These are phyloP conservation scores for Brachyhypopomus gauderio DNA, from an alignment of 2,113 vertebrate species.

Conservation along the genomic window DNA sequence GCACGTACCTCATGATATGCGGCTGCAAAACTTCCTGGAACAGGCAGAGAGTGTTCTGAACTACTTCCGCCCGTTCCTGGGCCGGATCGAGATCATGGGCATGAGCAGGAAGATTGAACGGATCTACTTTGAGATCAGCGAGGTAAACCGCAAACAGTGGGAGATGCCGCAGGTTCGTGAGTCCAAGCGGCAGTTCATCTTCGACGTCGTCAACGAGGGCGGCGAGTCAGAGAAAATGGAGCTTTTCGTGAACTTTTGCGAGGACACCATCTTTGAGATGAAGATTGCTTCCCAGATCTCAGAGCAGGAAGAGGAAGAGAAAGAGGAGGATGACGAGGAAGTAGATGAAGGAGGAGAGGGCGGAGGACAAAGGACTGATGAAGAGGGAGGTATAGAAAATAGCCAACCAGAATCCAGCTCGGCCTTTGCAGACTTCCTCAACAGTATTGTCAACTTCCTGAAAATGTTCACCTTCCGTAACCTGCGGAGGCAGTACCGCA, in stretches of 20 bases:
- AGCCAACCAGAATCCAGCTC: conserved; percentile 70
- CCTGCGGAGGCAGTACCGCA: conserved; percentile 77
- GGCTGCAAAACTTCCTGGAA: conserved; percentile 86
- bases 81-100: conserved; percentile 96
- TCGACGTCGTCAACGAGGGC: conserved; percentile 95
- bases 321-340: conserved; percentile 78
- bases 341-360: conserved; percentile 48
- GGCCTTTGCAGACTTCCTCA: conserved; percentile 71
- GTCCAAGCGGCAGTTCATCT: conserved; percentile 96
- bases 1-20: conserved; percentile 90
- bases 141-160: conserved; percentile 93
- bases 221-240: conserved; percentile 97
- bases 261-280: conserved; percentile 99
- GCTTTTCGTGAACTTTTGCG: conserved; percentile 96
- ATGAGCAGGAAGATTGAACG: conserved; percentile 90
- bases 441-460: conserved; percentile 74
- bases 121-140: conserved; percentile 97
- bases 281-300: conserved; percentile 94
- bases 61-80: conserved; percentile 91
- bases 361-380: conserved; percentile 62
- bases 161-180: conserved; percentile 96
- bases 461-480: conserved; percentile 83
- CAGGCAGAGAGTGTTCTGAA: conserved; percentile 89
- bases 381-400: conserved; percentile 69
- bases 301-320: conserved; percentile 82